Percentiles rank a stretch among this genome's conserved stretches.
Conservation (phyloP, 2,113 vertebrate species). For the Antechinus flavipes region DNA sequence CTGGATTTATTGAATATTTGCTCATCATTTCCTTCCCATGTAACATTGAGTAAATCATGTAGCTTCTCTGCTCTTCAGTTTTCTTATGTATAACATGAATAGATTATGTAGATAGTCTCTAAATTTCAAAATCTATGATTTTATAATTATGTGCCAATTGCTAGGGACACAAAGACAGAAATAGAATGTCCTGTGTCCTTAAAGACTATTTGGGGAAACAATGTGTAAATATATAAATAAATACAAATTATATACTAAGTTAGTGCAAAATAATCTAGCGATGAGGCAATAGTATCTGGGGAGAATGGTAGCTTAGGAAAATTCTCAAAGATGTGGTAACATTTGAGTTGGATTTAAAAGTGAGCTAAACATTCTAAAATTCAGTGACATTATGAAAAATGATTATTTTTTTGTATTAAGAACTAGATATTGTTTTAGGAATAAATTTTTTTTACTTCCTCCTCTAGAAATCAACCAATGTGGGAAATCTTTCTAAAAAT, state of each 20-base stretch:
- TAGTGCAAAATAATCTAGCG: neutral
- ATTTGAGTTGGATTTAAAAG: neutral
- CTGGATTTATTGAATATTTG: neutral
- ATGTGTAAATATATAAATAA: neutral
- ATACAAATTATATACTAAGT: neutral
- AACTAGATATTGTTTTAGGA: too few species aligned
- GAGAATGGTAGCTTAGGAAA: neutral
- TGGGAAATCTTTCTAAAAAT: too few species aligned
- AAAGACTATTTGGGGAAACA: neutral
- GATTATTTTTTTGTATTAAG: too few species aligned
- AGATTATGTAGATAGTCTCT: neutral
- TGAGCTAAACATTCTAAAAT: neutral
- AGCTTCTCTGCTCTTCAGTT: neutral
- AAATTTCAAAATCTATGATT: neutral
- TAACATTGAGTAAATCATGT: neutral
- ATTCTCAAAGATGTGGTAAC: neutral
- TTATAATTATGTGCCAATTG: neutral
- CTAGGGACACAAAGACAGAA: neutral
- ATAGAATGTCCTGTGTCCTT: neutral
- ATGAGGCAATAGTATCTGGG: neutral
- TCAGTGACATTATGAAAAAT: neutral
- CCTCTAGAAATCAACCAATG: too few species aligned
- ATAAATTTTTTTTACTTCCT: too few species aligned
- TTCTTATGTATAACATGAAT: neutral
- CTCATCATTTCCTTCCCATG: neutral